Conservation (phyloP, 2,113 vertebrate genomes). For the Zeus faber region DNA sequence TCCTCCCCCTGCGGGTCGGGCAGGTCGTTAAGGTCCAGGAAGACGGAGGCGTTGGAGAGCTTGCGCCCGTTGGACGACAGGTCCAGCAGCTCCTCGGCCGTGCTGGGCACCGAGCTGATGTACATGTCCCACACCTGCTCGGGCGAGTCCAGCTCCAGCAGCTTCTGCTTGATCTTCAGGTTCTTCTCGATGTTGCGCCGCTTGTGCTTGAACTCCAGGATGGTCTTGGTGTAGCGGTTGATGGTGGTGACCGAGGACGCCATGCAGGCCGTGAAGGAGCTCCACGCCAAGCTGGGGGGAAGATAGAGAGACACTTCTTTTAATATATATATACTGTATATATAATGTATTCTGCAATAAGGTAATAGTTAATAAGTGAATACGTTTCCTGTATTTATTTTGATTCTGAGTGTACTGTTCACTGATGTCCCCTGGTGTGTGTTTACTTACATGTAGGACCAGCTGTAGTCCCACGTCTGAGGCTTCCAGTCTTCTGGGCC, state of each 20-base stretch:
- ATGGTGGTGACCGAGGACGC: slow-evolving; percentile 84
- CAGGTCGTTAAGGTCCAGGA: slow-evolving; percentile 70
- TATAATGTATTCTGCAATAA: not conserved
- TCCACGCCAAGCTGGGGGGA: slow-evolving; percentile 84
- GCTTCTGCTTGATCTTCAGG: slow-evolving; percentile 81
- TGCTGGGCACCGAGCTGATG: slow-evolving; percentile 80
- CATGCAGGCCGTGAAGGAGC: slow-evolving; percentile 91
- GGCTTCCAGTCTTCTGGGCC: slow-evolving; percentile 98
- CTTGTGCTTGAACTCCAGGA: slow-evolving; percentile 88
- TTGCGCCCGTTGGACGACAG: slow-evolving; percentile 69
- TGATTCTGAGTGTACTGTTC: too few relatives aligned
- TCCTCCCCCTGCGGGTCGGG: slow-evolving; percentile 67
- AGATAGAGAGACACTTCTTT: not conserved
- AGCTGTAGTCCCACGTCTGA: slow-evolving; percentile 96
- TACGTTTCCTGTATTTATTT: too few relatives aligned
- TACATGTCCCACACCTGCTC: slow-evolving; percentile 87
- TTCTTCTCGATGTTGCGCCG: slow-evolving; percentile 83
- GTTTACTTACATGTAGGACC: slow-evolving; percentile 92
- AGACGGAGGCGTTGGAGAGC: slow-evolving; percentile 75
- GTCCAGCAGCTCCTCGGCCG: slow-evolving; percentile 75
- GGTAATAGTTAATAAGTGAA: too few relatives aligned
- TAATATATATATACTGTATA: not conserved
- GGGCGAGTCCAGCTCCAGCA: slow-evolving; percentile 74
- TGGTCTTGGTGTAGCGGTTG: slow-evolving; percentile 87
- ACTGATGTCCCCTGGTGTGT: too few relatives aligned